Conservation (phyloP, 2,888 invertebrate species). For the Dynastes hyllus region DNA sequence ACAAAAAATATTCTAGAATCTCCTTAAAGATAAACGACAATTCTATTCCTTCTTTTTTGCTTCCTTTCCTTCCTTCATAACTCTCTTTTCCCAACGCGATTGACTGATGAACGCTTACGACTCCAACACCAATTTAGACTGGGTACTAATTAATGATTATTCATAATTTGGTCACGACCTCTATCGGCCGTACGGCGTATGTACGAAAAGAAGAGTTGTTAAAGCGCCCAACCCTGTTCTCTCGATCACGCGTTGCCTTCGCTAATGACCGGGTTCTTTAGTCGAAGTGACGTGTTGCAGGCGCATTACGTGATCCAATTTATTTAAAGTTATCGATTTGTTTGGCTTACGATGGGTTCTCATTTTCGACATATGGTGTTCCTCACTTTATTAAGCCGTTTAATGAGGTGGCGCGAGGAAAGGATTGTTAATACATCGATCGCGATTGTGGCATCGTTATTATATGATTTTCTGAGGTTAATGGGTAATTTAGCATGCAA, state of each 20-base stretch:
- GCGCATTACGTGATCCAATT: constrained; percentile 59
- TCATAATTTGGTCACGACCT: constrained; percentile 52
- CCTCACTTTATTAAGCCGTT: constrained; percentile 25
- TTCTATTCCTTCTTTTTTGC: constrained; percentile 1
- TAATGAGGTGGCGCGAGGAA: constrained; percentile 5
- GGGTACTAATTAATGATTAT: constrained; percentile 51
- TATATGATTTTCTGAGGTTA: not conserved
- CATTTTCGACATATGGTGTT: constrained; percentile 53
- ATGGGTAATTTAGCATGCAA: no score
- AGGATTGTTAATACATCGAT: not conserved
- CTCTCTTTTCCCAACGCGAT: not conserved
- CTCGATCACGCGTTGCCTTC: constrained; percentile 53
- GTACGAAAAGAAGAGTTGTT: constrained; percentile 51
- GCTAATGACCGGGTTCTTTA: constrained; percentile 56
- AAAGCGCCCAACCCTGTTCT: constrained; percentile 45
- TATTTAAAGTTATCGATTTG: constrained; percentile 55
- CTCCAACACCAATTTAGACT: constrained; percentile 32
- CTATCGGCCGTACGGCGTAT: constrained; percentile 18
- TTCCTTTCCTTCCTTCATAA: not conserved
- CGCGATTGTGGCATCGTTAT: not conserved
- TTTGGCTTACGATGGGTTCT: constrained; percentile 46
- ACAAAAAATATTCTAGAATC: no score
- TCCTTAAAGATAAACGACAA: no score
- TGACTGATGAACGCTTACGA: not conserved
- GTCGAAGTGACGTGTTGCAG: constrained; percentile 27